These are phyloP conservation scores for Cyclopterus lumpus DNA, from an alignment of 2,797 vertebrate species.

Conservation along the genomic window DNA sequence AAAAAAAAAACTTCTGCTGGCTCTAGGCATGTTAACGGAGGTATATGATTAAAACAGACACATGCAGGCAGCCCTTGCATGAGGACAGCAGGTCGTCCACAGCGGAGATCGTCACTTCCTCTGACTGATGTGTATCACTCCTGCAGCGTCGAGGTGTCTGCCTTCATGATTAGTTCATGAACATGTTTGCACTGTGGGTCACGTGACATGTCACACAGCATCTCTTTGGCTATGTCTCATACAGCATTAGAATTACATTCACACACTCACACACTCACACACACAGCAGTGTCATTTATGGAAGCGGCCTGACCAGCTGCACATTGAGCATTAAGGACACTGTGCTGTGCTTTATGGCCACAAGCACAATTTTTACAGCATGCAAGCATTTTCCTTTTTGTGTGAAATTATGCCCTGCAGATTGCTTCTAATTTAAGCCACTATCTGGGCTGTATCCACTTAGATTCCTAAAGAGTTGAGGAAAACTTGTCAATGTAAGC, in stretches of 20 bases:
- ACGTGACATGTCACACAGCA: constrained; percentile 14
- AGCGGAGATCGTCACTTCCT: neutral
- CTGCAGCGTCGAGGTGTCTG: neutral
- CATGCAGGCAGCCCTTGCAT: neutral
- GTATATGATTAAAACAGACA: constrained; percentile 25
- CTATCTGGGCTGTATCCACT: constrained; percentile 43
- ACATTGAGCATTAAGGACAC: constrained; percentile 27
- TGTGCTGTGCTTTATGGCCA: constrained; percentile 62
- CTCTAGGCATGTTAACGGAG: constrained; percentile 30
- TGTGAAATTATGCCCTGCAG: constrained; percentile 61
- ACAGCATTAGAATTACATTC: neutral
- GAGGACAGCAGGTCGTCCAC: neutral
- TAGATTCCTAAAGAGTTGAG: constrained; percentile 47
- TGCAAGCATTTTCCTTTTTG: constrained; percentile 67
- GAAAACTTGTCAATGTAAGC: constrained; percentile 45
- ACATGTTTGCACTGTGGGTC: neutral
- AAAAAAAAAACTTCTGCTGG: constrained; percentile 14
- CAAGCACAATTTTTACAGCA: constrained; percentile 63
- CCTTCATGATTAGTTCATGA: constrained; percentile 10
- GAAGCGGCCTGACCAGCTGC: constrained; percentile 60
- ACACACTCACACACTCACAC: neutral
- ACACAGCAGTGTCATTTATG: constrained; percentile 44
- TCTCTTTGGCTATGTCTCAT: constrained; percentile 10
- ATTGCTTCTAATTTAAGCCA: constrained; percentile 65
- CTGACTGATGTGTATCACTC: neutral